Evolutionary conservation across 2,888 invertebrate genomes (phyloP).

Genomic region (Eueremaeus valkanovi): DNA sequence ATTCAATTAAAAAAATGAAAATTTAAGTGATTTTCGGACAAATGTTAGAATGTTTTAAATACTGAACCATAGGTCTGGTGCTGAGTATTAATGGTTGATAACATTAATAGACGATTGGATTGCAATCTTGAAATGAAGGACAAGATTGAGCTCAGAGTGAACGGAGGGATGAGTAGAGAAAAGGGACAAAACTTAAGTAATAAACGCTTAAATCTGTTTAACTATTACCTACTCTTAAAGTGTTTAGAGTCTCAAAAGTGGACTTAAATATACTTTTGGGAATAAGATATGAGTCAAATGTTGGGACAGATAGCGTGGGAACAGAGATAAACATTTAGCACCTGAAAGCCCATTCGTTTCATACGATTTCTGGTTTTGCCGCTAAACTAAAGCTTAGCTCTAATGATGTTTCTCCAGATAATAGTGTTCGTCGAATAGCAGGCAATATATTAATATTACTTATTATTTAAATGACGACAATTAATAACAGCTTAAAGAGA

Average conservation of each 20-base stretch:
- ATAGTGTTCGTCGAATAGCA: not conserved
- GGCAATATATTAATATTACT: not conserved
- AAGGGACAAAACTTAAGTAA: not conserved
- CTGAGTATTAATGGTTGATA: too few species aligned
- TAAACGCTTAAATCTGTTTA: not conserved
- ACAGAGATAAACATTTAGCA: slow-evolving; percentile 27
- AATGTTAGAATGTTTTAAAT: too few species aligned
- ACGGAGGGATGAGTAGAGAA: not conserved
- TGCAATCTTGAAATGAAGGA: not conserved
- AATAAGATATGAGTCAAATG: slow-evolving; percentile 15
- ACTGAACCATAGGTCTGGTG: too few species aligned
- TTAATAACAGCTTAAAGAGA: slow-evolving; percentile 1
- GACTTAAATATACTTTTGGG: slow-evolving; percentile 28
- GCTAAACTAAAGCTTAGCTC: not conserved
- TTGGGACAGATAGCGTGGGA: slow-evolving; percentile 5
- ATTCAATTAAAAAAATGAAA: too few species aligned
- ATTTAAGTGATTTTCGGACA: too few species aligned
- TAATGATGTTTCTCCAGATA: not conserved
- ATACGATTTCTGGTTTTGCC: not conserved
- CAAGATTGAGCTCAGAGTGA: not conserved
- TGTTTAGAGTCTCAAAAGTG: not conserved
- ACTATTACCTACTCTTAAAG: too few species aligned
- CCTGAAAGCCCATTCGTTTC: not conserved
- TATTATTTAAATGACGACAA: not conserved
- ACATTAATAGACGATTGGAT: not conserved